Conservation (phyloP, 2,113 vertebrate genomes). For the Triplophysa tibetana region DNA sequence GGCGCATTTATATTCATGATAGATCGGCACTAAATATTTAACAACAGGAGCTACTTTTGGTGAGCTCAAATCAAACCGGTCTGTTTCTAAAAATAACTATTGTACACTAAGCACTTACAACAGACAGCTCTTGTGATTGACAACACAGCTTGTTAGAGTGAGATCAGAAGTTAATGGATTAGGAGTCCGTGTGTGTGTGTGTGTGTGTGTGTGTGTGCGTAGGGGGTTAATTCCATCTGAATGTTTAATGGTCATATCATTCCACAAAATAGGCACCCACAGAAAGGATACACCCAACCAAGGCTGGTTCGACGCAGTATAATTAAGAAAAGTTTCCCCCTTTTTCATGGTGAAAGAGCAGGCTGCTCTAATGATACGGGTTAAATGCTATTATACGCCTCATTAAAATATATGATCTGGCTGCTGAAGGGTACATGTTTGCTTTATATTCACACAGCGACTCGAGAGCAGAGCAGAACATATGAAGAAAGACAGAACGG, state of each 20-base stretch:
- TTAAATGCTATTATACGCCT: constrained; percentile 82
- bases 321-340: constrained; percentile 77
- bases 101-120: constrained; percentile 72
- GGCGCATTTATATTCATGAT: constrained; percentile 98
- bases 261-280: too few species aligned
- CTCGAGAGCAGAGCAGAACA: not conserved
- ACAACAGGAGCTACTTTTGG: constrained; percentile 87
- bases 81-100: constrained; percentile 94
- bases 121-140: constrained; percentile 69
- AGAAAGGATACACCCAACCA: constrained; percentile 67
- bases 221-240: too few species aligned
- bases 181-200: too few species aligned
- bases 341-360: constrained; percentile 77
- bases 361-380: constrained; percentile 77
- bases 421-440: constrained; percentile 68
- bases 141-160: constrained; percentile 79
- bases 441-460: constrained; percentile 37
- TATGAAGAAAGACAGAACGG: too few species aligned
- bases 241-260: too few species aligned
- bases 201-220: too few species aligned
- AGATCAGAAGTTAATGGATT: constrained; percentile 76
- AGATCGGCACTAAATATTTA: constrained; percentile 93
- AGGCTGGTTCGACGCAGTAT: constrained; percentile 75
- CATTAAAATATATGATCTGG: constrained; percentile 83
- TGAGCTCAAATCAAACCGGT: constrained; percentile 93